A percentile compares a stretch with the other conserved stretches of the same genome.
Conservation (phyloP, 2,797 vertebrate genomes). For the Enteromius treurensis region DNA sequence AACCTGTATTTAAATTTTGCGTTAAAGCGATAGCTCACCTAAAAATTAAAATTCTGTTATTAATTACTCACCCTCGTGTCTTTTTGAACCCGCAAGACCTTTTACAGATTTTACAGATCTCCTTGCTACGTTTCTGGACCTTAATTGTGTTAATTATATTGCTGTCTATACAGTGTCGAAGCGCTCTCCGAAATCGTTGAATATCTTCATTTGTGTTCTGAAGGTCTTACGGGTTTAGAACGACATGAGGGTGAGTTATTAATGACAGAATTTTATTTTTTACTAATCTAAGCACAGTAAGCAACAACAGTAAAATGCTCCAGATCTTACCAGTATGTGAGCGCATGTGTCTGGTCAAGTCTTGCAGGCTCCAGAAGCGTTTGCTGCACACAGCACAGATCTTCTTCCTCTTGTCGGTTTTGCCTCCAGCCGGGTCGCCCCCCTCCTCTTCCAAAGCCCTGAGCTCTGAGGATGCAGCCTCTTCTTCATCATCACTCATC, state of each 20-base stretch:
- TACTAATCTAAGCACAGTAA: background rate
- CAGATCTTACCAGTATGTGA: slow-evolving; percentile 91
- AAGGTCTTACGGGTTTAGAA: background rate
- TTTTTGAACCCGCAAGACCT: background rate
- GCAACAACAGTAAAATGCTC: background rate
- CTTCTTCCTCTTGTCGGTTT: slow-evolving; percentile 97
- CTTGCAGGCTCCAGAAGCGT: slow-evolving; percentile 97
- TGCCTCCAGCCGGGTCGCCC: slow-evolving; percentile 68
- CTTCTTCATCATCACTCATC: slow-evolving; percentile 57
- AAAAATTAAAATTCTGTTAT: background rate
- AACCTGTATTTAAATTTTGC: background rate
- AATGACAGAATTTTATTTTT: background rate
- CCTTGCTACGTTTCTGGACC: too few relatives aligned
- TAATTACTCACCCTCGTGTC: background rate
- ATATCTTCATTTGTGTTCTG: background rate
- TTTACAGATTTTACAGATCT: too few relatives aligned
- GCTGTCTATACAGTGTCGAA: background rate
- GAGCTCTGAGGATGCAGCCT: slow-evolving; percentile 50
- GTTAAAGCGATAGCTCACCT: background rate
- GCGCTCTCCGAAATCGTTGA: background rate
- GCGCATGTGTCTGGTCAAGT: slow-evolving; percentile 95
- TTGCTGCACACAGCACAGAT: slow-evolving; percentile 94
- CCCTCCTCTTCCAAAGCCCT: slow-evolving; percentile 49
- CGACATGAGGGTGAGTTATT: background rate
- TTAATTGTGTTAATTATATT: background rate